Evolutionary conservation across 2,797 vertebrate genomes (phyloP).

Genomic region (Pampus argenteus): DNA sequence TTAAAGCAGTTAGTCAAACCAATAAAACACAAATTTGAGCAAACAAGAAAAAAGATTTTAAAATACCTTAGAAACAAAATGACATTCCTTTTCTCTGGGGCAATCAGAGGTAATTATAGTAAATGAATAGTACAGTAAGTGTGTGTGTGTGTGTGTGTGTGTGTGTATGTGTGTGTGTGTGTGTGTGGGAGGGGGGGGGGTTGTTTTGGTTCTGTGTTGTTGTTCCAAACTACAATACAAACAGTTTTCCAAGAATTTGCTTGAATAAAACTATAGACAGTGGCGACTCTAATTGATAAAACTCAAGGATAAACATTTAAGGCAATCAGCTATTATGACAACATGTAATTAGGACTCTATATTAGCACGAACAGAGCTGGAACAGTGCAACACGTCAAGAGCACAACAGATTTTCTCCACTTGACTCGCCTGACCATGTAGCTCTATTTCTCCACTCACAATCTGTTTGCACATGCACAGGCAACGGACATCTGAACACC

Average conservation of each 20-base stretch:
- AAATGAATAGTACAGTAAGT: slow-evolving; percentile 16
- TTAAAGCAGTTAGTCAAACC: slow-evolving; percentile 17
- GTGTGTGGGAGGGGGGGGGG: too few species aligned
- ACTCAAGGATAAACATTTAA: slow-evolving; percentile 19
- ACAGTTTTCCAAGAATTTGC: slow-evolving; percentile 26
- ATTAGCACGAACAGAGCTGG: slow-evolving; percentile 14
- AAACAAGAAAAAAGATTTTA: slow-evolving; percentile 23
- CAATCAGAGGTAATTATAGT: slow-evolving; percentile 26
- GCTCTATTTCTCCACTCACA: slow-evolving; percentile 67
- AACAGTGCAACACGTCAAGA: slow-evolving; percentile 28
- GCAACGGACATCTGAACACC: slow-evolving; percentile 72
- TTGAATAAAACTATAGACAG: slow-evolving; percentile 20
- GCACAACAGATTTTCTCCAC: slow-evolving; percentile 60
- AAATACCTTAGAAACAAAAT: slow-evolving; percentile 18
- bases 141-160: slow-evolving; percentile 11
- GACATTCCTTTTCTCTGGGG: slow-evolving; percentile 25
- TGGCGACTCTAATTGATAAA: slow-evolving; percentile 27
- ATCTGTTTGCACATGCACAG: slow-evolving; percentile 76
- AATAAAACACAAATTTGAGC: slow-evolving; percentile 23
- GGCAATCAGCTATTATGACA: slow-evolving; percentile 12
- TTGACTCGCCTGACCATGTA: slow-evolving; percentile 63
- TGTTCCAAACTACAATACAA: not conserved
- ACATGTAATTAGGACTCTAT: slow-evolving; percentile 39
- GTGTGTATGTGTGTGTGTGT: slow-evolving; percentile 14
- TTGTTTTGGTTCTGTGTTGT: slow-evolving; percentile 15